phyloP scores from a whole-genome alignment of 2,113 vertebrate species.

The Leptosomus discolor region DNA sequence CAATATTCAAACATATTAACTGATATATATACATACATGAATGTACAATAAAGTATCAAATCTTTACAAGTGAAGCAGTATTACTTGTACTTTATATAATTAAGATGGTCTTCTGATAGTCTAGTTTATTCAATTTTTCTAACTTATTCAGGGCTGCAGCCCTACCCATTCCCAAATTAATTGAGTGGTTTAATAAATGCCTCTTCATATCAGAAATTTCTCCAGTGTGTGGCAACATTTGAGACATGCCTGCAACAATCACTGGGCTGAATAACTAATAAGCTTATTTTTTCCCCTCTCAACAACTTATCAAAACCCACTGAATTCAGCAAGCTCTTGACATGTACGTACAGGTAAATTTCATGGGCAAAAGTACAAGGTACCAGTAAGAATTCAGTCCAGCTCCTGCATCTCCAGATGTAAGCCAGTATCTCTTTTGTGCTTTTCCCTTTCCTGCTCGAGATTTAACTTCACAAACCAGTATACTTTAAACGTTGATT shows the following conservation, averaged over 20 bases:
- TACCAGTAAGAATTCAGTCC: accelerated
- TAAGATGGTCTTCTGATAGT: background rate
- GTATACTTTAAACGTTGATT: accelerated
- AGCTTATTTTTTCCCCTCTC: background rate
- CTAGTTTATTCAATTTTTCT: background rate
- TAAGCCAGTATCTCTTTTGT: accelerated
- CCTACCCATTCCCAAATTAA: background rate
- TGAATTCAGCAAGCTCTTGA: background rate
- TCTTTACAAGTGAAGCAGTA: background rate
- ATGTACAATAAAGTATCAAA: background rate
- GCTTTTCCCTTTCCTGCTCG: background rate
- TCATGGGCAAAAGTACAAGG: accelerated
- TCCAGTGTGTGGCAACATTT: accelerated
- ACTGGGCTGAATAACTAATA: background rate
- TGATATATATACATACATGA: accelerated
- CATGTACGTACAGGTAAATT: accelerated
- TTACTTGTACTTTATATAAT: background rate
- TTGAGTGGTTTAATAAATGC: background rate
- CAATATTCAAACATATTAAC: background rate
- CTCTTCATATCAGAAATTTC: background rate
- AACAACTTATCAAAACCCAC: accelerated
- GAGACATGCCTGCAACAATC: background rate
- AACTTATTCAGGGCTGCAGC: background rate
- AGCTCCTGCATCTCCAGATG: background rate
- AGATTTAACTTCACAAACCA: background rate